A percentile compares a stretch with the other conserved stretches of the same genome.
These are phyloP conservation scores for Lophochroa leadbeateri DNA, from an alignment of 2,113 vertebrate genomes.

Conservation along the genomic window DNA sequence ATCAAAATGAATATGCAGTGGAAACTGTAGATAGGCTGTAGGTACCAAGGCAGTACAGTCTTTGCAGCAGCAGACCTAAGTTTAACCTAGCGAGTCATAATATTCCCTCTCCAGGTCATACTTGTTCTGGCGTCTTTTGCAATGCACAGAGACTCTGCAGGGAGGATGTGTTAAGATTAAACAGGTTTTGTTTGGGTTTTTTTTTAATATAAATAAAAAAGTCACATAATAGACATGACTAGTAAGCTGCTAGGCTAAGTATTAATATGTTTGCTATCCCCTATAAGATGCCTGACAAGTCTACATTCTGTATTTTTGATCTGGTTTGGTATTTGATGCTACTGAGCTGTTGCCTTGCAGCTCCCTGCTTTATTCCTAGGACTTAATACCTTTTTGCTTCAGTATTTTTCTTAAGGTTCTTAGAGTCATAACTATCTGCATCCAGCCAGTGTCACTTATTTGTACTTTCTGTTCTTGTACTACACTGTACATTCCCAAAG, in stretches of 20 bases:
- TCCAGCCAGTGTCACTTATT: not conserved
- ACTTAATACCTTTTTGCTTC: not conserved
- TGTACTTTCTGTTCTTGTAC: not conserved
- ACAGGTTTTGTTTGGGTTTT: not conserved
- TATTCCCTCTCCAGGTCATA: not conserved
- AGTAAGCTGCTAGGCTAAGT: not conserved
- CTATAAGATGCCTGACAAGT: not conserved
- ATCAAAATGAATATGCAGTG: not conserved
- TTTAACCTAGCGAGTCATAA: not conserved
- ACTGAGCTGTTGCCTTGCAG: not conserved
- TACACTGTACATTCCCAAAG: not conserved
- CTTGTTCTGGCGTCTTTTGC: not conserved
- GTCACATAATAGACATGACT: not conserved
- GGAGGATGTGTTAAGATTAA: not conserved
- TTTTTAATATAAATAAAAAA: not conserved
- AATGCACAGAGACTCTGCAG: not conserved
- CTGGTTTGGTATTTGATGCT: not conserved
- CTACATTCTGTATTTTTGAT: not conserved
- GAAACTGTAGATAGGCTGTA: not conserved
- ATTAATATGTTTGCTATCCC: not conserved
- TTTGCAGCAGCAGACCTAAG: not conserved
- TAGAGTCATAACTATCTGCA: not conserved
- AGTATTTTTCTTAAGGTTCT: not conserved
- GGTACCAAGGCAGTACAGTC: not conserved
- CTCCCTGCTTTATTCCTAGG: not conserved